phyloP scores from a whole-genome alignment of 1,140 invertebrate genomes.

The Nephila pilipes region DNA sequence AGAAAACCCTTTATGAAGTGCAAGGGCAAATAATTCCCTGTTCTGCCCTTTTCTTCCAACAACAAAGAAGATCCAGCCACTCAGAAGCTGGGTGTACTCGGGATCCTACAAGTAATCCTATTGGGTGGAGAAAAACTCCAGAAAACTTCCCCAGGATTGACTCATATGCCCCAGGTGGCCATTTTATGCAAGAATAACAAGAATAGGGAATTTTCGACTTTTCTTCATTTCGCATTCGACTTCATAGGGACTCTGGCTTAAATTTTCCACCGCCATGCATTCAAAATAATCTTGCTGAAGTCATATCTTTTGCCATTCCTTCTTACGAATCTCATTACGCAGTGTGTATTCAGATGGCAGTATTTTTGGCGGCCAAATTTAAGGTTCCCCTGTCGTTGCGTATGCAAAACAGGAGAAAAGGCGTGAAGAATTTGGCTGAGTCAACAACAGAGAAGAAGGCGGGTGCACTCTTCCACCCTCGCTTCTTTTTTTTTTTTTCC shows the following conservation, averaged over 20 bases:
- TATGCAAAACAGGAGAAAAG: slow-evolving; percentile 66
- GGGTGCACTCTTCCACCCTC: slow-evolving; percentile 11
- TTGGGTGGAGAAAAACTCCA: slow-evolving; percentile 53
- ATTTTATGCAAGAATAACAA: slow-evolving; percentile 76
- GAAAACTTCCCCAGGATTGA: slow-evolving; percentile 68
- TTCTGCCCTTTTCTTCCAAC: slow-evolving; percentile 58
- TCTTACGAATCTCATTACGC: slow-evolving; percentile 71
- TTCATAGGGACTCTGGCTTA: slow-evolving; percentile 52
- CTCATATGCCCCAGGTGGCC: slow-evolving; percentile 75
- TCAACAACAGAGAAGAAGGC: slow-evolving; percentile 58
- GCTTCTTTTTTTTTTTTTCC: neutral
- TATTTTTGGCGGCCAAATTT: slow-evolving; percentile 62
- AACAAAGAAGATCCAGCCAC: slow-evolving; percentile 61
- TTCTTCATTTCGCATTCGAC: slow-evolving; percentile 70
- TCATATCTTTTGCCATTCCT: slow-evolving; percentile 59
- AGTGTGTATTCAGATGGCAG: slow-evolving; percentile 54
- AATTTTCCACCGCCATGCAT: slow-evolving; percentile 61
- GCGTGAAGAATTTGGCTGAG: slow-evolving; percentile 71
- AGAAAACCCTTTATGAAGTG: slow-evolving; percentile 61
- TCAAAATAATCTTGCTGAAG: slow-evolving; percentile 74
- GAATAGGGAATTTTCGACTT: slow-evolving; percentile 70
- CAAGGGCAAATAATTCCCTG: slow-evolving; percentile 42
- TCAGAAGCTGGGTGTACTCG: neutral
- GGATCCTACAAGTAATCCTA: slow-evolving; percentile 67
- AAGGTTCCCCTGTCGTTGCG: slow-evolving; percentile 67